Evolutionary conservation across 1,140 invertebrate genomes (phyloP), one percentile per base, ranked within the genome.

Genomic region (Calephelis nemesis): DNA sequence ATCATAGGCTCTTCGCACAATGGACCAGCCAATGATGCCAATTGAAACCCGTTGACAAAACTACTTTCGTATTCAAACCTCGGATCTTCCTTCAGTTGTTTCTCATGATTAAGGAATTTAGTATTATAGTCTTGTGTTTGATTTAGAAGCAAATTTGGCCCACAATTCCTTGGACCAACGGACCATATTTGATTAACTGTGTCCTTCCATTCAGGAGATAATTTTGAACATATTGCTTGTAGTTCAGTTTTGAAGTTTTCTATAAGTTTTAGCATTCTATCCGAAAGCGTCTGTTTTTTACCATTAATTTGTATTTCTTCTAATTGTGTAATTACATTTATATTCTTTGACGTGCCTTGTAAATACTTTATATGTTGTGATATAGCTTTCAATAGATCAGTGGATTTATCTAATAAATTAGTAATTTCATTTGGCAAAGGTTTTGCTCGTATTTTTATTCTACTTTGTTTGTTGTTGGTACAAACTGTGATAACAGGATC

Each of bases 1-100:
- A 96, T 96, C 96, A 99, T 97, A 13, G 98, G 97, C 82, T 99
- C 98, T 85, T 99, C 97, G 92, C 98, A 99, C 15, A 99, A 84
- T 5, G 98, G 97, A 5, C 98, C 98, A 60, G 96, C 94, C 12
- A 96, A 87, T 2, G 97, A 96, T 0, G 97, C 97, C 80, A 99
- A 86, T 93, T 99, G 97, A 89, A 99, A 99, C 3, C 98, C 98
- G 93, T 96, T 98, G 2, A 99, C 93, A 83, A 99, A 95, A 88
- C 95, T 97, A 82, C 93, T 95, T 77, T 96, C 95, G 81, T 94
- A 97, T 79, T 94, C 93, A 75, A 91, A 86, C 15, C 94, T 90
- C 0, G 87, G 74, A 84, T 94, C 93, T 71, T 92, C 85, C 62
- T 80, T 79, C 10, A 92, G 77, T 60, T 84, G 83, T 49, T 84